A percentile compares a stretch with the other conserved stretches of the same genome.
Evolutionary conservation across 2,888 invertebrate genomes (phyloP).

Genomic region (Euplexia lucipara): DNA sequence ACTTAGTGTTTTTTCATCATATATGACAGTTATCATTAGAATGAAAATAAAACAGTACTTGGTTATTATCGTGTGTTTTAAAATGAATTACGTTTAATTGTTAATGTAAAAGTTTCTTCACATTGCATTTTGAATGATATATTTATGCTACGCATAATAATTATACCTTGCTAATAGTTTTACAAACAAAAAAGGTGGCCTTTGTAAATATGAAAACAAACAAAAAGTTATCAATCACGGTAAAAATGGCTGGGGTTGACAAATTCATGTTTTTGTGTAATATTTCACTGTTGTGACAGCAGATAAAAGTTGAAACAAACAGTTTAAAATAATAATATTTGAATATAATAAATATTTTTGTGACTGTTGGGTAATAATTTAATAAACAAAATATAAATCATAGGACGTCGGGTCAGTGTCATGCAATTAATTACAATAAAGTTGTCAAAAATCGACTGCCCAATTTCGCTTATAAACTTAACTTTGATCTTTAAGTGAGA

Average conservation of each 20-base stretch:
- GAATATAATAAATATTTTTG: neutral
- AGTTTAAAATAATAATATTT: neutral
- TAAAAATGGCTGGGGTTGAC: conserved; percentile 36
- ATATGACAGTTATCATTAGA: conserved; percentile 8
- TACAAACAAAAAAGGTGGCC: conserved; percentile 4
- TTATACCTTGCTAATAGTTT: conserved; percentile 11
- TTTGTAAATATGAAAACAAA: conserved; percentile 24
- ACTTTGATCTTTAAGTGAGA: too few species aligned
- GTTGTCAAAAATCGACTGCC: neutral
- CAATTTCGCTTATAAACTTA: too few species aligned
- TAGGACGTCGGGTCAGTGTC: neutral
- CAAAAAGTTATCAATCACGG: conserved; percentile 49
- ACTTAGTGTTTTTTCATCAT: too few species aligned
- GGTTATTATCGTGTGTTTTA: conserved; percentile 9
- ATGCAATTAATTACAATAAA: neutral
- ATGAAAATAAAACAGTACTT: conserved; percentile 16
- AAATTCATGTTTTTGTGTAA: conserved; percentile 42
- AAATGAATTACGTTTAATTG: conserved; percentile 7
- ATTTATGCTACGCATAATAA: neutral
- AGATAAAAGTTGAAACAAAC: conserved; percentile 37
- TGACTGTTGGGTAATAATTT: neutral
- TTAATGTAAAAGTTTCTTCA: conserved; percentile 4
- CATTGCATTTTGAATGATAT: conserved; percentile 7
- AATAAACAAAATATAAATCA: neutral
- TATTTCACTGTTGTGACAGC: conserved; percentile 41